Evolutionary conservation across 1,140 invertebrate genomes (phyloP), one percentile per base, ranked within the genome.

Genomic region (Oryzaephilus surinamensis): DNA sequence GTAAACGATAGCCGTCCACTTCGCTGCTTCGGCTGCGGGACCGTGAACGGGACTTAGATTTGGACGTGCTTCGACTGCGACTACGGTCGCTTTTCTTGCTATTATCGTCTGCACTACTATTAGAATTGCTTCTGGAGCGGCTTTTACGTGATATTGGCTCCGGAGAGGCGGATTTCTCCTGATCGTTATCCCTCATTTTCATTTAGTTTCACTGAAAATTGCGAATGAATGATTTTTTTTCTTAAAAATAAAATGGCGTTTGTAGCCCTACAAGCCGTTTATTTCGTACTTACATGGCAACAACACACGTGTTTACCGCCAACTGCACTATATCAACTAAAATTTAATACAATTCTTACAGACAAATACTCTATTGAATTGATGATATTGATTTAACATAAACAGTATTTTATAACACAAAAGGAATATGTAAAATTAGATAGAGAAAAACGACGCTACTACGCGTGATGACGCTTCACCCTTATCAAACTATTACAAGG

Each of bases 1-100:
- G 65, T 30, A 68, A 52, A 14, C 65, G 41, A 33, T 60, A 61
- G 4, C 62, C 63, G 41, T 66, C 64, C 12, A 51, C 44, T 24
- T 64, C 62, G 33, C 54, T 52, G 28, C 57, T 61, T 27, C 48
- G 37, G 26, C 56, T 61, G 16, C 58, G 35, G 5, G 61, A 63
- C 26, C 61, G 39, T n/a, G 58, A 61, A 15, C 54, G 44, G 6
- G 53, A 58, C 29, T 55, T 50, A 14, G 54, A 53, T 45, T 50
- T 6, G 52, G 51, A 40, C 20, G 32, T n/a, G n/a, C 48, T 46
- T 13, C 39, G 19, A 8, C 44, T 40, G 3, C 23, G n/a, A n/a
- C n/a, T n/a, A n/a, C 26, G n/a, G n/a, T n/a, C n/a, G 33, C 55
- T 56, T 34, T 60, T 57, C 35, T 50, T 54, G 38, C 48, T 50